Conservation (phyloP, 1,140 invertebrate genomes). For the Zophobas morio region DNA sequence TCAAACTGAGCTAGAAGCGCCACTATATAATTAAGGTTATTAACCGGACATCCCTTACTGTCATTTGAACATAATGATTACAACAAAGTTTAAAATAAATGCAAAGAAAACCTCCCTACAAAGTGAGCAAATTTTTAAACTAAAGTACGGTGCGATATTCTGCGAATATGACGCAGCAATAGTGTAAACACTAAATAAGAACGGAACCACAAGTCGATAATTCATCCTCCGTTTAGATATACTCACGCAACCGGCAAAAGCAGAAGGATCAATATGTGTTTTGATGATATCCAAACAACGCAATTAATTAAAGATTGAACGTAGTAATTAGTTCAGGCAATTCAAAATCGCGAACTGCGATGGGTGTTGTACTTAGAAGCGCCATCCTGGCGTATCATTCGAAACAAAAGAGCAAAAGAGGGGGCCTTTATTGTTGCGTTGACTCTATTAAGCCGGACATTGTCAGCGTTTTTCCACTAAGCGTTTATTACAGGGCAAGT, state of each 20-base stretch:
- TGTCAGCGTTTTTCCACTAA: not conserved
- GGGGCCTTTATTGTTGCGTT: constrained; percentile 1
- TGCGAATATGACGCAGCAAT: too few relatives aligned
- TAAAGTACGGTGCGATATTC: too few relatives aligned
- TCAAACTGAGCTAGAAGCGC: too few relatives aligned
- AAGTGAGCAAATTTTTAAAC: too few relatives aligned
- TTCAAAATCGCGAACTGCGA: constrained; percentile 9
- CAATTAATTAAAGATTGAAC: constrained; percentile 33
- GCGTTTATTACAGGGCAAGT: not conserved
- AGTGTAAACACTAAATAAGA: too few relatives aligned
- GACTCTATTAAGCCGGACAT: constrained; percentile 19
- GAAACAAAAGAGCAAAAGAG: not conserved
- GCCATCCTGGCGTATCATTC: not conserved
- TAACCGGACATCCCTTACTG: too few relatives aligned
- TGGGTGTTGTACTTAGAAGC: not conserved
- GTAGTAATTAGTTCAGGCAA: constrained; percentile 17
- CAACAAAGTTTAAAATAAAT: too few relatives aligned
- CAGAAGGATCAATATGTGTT: constrained; percentile 29
- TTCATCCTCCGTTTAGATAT: not conserved
- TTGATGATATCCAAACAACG: constrained; percentile 36
- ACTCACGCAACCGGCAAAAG: constrained; percentile 17
- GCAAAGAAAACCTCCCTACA: too few relatives aligned
- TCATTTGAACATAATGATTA: too few relatives aligned
- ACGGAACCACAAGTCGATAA: too few relatives aligned
- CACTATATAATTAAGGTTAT: too few relatives aligned